phyloP scores from a whole-genome alignment of 2,888 invertebrate species.

The Machimus atricapillus region DNA sequence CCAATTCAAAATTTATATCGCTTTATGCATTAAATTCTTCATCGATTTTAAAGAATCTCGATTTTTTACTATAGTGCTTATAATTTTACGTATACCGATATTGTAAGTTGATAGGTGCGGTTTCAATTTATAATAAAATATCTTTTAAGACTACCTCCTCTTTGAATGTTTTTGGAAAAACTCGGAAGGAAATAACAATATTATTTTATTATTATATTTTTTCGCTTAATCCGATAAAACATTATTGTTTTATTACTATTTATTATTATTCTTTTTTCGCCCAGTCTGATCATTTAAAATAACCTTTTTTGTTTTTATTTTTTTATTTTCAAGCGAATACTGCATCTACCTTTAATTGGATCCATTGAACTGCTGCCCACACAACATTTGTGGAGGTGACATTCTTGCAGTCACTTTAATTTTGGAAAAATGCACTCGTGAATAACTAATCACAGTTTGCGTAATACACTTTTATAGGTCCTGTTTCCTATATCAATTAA shows the following conservation, averaged over 20 bases:
- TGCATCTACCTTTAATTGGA: neutral
- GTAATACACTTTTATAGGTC: neutral
- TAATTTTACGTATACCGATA: too few relatives aligned
- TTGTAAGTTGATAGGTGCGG: too few relatives aligned
- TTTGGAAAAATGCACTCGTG: neutral
- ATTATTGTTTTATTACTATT: neutral
- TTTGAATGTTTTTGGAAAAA: too few relatives aligned
- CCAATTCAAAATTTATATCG: too few relatives aligned
- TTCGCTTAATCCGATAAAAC: neutral
- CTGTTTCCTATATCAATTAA: neutral
- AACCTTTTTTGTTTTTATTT: neutral
- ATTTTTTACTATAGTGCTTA: too few relatives aligned
- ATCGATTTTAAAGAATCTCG: too few relatives aligned
- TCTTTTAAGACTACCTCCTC: too few relatives aligned
- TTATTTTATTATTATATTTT: too few relatives aligned
- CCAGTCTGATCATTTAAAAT: neutral
- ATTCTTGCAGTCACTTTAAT: neutral
- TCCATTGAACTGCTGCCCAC: neutral
- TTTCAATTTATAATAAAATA: too few relatives aligned
- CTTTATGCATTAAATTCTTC: too few relatives aligned
- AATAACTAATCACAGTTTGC: neutral
- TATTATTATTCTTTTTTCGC: neutral
- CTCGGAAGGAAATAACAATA: too few relatives aligned
- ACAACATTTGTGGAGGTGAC: neutral
- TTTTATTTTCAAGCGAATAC: neutral